phyloP scores from a whole-genome alignment of 2,888 invertebrate species.

The Tachina fera region DNA sequence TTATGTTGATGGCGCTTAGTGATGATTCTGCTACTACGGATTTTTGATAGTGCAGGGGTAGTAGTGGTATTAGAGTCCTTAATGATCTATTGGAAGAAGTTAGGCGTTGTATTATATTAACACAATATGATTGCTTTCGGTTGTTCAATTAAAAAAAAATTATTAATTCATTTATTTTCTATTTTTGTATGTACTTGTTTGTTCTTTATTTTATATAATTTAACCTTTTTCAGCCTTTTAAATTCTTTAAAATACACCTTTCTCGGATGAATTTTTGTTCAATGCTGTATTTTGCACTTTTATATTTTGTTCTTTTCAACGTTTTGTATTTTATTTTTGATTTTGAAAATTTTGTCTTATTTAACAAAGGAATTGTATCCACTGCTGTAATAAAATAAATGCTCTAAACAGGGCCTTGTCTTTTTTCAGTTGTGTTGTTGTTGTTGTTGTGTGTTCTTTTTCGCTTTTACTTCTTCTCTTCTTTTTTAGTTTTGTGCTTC shows the following conservation, averaged over 20 bases:
- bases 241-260: slow-evolving; percentile 55
- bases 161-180: slow-evolving; percentile 45
- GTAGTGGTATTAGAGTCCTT: slow-evolving; percentile 48
- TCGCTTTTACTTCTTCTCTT: slow-evolving; percentile 48
- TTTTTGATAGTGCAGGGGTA: neutral
- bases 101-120: slow-evolving; percentile 62
- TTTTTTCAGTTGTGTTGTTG: slow-evolving; percentile 55
- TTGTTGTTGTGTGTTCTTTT: slow-evolving; percentile 55
- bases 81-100: slow-evolving; percentile 63
- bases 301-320: slow-evolving; percentile 35
- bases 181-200: neutral
- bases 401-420: slow-evolving; percentile 70
- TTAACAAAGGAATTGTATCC: slow-evolving; percentile 69
- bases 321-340: slow-evolving; percentile 35
- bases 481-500: slow-evolving; percentile 66
- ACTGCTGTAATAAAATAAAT: slow-evolving; percentile 52
- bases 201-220: slow-evolving; percentile 26
- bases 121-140: slow-evolving; percentile 67
- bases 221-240: slow-evolving; percentile 52
- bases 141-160: slow-evolving; percentile 37
- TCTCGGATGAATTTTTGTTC: slow-evolving; percentile 17
- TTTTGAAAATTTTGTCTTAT: slow-evolving; percentile 57
- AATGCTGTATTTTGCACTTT: slow-evolving; percentile 37
- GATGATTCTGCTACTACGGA: neutral
- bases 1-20: slow-evolving; percentile 62